These are phyloP conservation scores for Heliconius hewitsoni DNA, from an alignment of 1,140 invertebrate species.

Conservation along the genomic window DNA sequence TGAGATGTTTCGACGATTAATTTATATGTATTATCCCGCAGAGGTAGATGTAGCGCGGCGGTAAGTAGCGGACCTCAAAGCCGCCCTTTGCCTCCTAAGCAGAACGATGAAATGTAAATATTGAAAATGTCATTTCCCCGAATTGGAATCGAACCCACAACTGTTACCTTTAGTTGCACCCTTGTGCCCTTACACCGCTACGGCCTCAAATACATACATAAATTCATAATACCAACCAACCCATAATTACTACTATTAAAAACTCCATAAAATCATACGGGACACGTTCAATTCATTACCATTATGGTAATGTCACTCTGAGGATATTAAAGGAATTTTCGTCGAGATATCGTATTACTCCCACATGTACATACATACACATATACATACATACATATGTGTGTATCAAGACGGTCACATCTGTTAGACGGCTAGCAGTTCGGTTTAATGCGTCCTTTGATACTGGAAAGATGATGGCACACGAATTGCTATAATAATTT, in stretches of 20 bases:
- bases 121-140: too few relatives aligned
- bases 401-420: background rate
- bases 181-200: too few relatives aligned
- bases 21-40: too few relatives aligned
- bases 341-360: conserved; percentile 7
- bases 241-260: background rate
- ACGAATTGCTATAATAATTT: background rate
- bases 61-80: too few relatives aligned
- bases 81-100: too few relatives aligned
- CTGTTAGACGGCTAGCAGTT: background rate
- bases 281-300: background rate
- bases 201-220: too few relatives aligned
- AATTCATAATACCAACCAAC: background rate
- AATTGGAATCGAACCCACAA: too few relatives aligned
- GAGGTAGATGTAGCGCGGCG: too few relatives aligned
- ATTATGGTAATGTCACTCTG: background rate
- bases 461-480: background rate
- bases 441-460: background rate
- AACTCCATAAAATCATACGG: background rate
- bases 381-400: background rate
- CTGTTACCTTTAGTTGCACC: too few relatives aligned
- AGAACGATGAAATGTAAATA: too few relatives aligned
- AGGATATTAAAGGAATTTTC: conserved; percentile 12
- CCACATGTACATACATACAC: background rate
- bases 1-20: too few relatives aligned